Percentiles rank a stretch among this genome's conserved stretches.
Conservation (phyloP, 1,140 invertebrate genomes). For the Parasteatoda tepidariorum region DNA sequence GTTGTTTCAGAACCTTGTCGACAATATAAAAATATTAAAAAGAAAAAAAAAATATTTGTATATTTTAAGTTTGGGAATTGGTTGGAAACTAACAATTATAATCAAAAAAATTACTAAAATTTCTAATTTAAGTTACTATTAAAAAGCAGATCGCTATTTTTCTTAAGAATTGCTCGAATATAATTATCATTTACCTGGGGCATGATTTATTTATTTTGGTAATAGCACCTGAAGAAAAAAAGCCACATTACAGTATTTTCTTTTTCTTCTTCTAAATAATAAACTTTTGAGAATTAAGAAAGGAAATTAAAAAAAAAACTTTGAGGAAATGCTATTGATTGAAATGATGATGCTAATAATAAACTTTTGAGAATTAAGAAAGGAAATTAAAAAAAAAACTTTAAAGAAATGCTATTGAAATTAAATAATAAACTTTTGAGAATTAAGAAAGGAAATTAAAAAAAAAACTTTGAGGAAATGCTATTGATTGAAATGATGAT, state of each 20-base stretch:
- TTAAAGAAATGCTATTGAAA: too few relatives aligned
- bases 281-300: not conserved
- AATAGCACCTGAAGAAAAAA: not conserved
- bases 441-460: not conserved
- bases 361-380: too few relatives aligned
- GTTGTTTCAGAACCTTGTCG: slow-evolving; percentile 18
- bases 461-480: not conserved
- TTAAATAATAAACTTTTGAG: not conserved
- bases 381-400: too few relatives aligned
- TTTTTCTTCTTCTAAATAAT: not conserved
- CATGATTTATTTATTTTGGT: not conserved
- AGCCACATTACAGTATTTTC: not conserved
- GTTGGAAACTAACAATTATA: not conserved
- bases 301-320: not conserved
- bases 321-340: not conserved
- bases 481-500: too few relatives aligned
- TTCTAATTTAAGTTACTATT: slow-evolving; percentile 2
- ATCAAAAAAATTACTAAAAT: slow-evolving; percentile 17
- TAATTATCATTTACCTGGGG: slow-evolving; percentile 49
- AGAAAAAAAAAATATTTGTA: slow-evolving; percentile 4
- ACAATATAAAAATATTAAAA: not conserved
- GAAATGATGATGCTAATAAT: too few relatives aligned
- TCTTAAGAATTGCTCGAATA: slow-evolving; percentile 12
- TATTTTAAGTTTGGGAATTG: slow-evolving; percentile 8
- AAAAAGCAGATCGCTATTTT: slow-evolving; percentile 19